phyloP scores from a whole-genome alignment of 2,888 invertebrate species.

The Rhogogaster chlorosoma region DNA sequence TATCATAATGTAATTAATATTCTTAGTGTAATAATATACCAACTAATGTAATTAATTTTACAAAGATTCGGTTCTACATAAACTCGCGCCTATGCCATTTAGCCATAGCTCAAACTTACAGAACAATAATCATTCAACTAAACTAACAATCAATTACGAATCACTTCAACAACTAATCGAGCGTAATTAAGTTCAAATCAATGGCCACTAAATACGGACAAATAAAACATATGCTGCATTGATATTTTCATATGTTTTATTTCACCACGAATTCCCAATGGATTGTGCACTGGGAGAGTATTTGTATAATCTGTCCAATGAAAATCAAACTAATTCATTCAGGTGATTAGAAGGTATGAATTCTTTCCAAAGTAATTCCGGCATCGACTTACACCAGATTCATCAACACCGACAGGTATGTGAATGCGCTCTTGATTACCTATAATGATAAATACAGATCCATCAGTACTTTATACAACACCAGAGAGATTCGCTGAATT shows the following conservation, averaged over 20 bases:
- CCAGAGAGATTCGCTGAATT: background rate
- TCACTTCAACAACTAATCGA: no score
- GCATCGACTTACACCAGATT: constrained; percentile 45
- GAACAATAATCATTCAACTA: no score
- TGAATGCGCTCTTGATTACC: background rate
- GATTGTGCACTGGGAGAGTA: no score
- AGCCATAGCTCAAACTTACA: no score
- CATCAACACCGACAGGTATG: background rate
- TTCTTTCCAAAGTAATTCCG: background rate
- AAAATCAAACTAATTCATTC: background rate
- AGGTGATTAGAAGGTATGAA: background rate
- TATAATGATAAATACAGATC: background rate
- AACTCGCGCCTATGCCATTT: no score
- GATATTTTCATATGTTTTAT: background rate
- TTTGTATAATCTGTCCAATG: background rate
- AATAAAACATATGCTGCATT: background rate
- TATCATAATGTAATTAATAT: no score
- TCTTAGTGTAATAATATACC: no score
- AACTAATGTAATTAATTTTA: no score
- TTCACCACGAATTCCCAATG: no score
- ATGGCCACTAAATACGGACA: background rate
- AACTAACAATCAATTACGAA: no score
- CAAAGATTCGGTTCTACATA: no score
- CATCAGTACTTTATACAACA: background rate
- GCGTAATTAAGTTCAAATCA: no score